Conservation (phyloP, 1,140 invertebrate genomes). For the Amphibalanus amphitrite region DNA sequence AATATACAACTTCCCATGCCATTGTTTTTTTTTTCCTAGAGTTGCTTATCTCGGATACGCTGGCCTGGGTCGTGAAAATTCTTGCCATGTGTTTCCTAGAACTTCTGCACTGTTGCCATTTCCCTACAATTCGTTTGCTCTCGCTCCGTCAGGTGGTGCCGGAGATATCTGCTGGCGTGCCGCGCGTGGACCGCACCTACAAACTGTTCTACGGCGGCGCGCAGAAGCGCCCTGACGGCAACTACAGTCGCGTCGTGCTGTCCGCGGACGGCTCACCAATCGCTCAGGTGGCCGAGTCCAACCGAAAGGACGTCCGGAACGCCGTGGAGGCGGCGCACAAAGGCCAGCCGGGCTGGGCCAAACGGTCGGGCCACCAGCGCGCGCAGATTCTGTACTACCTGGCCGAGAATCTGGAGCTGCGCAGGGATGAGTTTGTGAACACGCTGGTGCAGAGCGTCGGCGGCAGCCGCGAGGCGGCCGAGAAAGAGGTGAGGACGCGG, state of each 20-base stretch:
- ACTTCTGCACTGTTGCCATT: too few species aligned
- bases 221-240: constrained; percentile 33
- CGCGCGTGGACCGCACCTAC: constrained; percentile 31
- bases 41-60: too few species aligned
- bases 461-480: constrained; percentile 17
- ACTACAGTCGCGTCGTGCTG: constrained; percentile 24
- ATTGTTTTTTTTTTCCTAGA: too few species aligned
- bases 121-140: too few species aligned
- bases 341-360: constrained; percentile 28
- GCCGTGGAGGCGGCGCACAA: constrained; percentile 31
- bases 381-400: constrained; percentile 34
- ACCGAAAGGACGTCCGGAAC: constrained; percentile 33
- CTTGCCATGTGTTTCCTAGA: too few species aligned
- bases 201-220: constrained; percentile 35
- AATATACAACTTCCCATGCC: too few species aligned
- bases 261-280: constrained; percentile 23
- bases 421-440: constrained; percentile 24
- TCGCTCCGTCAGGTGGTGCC: background rate
- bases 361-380: constrained; percentile 29
- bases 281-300: constrained; percentile 30
- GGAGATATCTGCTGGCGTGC: constrained; percentile 10
- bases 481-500: constrained; percentile 7
- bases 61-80: too few species aligned
- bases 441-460: constrained; percentile 23
- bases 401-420: constrained; percentile 30